Percentiles rank a stretch among this genome's conserved stretches.
These are phyloP conservation scores for Sphaeramia orbicularis DNA, from an alignment of 2,797 vertebrate genomes.

Conservation along the genomic window DNA sequence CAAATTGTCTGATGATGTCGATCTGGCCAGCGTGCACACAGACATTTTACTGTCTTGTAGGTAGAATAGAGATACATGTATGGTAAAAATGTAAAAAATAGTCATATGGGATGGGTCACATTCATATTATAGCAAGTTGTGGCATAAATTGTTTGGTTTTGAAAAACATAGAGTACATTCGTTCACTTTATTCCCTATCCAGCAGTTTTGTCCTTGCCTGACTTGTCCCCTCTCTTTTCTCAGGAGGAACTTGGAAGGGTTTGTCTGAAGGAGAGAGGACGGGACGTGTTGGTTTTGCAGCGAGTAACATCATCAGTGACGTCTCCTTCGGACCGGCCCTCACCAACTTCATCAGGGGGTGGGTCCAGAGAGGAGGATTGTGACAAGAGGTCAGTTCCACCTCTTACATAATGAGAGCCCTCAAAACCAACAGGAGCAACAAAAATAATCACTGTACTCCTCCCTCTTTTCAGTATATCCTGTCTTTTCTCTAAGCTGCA, in stretches of 20 bases:
- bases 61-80: no score
- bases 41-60: no score
- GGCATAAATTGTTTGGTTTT: neutral
- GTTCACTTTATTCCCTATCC: neutral
- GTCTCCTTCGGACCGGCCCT: conserved; percentile 84
- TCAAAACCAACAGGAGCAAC: conserved; percentile 31
- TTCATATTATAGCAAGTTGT: neutral
- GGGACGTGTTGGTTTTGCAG: conserved; percentile 92
- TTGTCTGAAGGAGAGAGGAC: conserved; percentile 91
- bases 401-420: conserved; percentile 39
- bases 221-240: conserved; percentile 17
- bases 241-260: conserved; percentile 87
- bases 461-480: conserved; percentile 20
- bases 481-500: conserved; percentile 2
- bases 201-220: conserved; percentile 31
- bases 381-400: conserved; percentile 90
- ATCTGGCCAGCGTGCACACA: no score
- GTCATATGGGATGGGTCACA: neutral
- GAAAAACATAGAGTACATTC: neutral
- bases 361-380: conserved; percentile 88
- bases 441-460: conserved; percentile 51
- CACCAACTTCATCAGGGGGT: conserved; percentile 82
- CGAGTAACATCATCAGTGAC: conserved; percentile 90
- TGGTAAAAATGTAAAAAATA: neutral
- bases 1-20: no score